Evolutionary conservation across 1,140 invertebrate genomes (phyloP), one percentile per base, ranked within the genome.

Genomic region (Bombus confusus): DNA sequence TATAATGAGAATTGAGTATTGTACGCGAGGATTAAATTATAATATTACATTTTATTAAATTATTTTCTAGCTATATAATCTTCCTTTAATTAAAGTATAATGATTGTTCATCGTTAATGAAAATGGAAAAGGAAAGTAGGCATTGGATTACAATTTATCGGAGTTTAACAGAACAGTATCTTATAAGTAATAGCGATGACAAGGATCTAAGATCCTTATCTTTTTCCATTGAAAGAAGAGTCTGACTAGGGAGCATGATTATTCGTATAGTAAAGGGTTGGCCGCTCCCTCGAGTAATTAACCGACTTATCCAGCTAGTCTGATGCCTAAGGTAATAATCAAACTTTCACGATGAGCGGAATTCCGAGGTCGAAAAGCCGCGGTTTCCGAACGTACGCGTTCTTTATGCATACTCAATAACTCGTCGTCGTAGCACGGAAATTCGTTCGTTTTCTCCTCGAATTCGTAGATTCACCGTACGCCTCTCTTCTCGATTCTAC

Each of bases 271-370:
- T 15, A 34, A 59, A 47, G 59, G 43, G 59, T 34, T 34, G 41
- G n/a, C 34, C 18, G 64, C 9, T 83, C 85, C 85, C 80, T 41
- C 43, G 71, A 73, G 85, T 84, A 83, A 84, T 86, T 84, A 86
- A 73, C 66, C n/a, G 73, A 84, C 81, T 86, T 28, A n/a, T 71
- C 34, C 34, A n/a, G 28, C 79, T 72, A 78, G 80, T 86, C 73
- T 66, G 41, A 77, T 57, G 73, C 41, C 74, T 66, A 47, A 78
- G 74, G 85, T 86, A 84, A 84, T 84, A 76, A 86, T 86, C 74
- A 78, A 86, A 86, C 74, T 83, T 83, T 84, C 64, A 68, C 47
- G 75, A 71, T 47, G 62, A 22, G 31, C 3, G 9, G 64, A 52
- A 68, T 76, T 64, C 37, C 71, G 71, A 47, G 71, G 22, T n/a